phyloP scores from a whole-genome alignment of 1,140 invertebrate species.

The Geopemphigus sp. region DNA sequence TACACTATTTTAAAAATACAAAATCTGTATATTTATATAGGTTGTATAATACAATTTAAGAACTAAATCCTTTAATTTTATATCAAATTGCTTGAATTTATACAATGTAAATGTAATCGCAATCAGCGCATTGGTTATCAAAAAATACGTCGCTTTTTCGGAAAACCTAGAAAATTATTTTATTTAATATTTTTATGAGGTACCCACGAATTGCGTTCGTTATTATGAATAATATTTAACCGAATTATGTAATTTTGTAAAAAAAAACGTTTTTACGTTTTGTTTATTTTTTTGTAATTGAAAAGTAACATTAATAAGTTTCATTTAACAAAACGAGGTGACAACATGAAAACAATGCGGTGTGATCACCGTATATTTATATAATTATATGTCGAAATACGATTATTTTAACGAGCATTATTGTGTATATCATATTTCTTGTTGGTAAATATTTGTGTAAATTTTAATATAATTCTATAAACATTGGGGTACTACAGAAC shows the following conservation, averaged over 20 bases:
- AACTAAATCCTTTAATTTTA: too few species aligned
- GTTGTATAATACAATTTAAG: too few species aligned
- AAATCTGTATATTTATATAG: too few species aligned
- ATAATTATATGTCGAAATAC: neutral
- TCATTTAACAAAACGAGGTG: neutral
- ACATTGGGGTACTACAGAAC: too few species aligned
- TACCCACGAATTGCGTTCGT: too few species aligned
- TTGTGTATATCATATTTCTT: neutral
- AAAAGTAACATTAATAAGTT: constrained; percentile 2
- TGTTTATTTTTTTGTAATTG: neutral
- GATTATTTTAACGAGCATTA: constrained; percentile 1
- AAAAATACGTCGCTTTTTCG: neutral
- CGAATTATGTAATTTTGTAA: neutral
- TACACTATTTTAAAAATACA: too few species aligned
- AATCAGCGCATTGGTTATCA: neutral
- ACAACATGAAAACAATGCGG: neutral
- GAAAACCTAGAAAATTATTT: neutral
- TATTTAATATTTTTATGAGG: neutral
- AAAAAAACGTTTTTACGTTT: neutral
- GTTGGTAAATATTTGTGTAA: constrained; percentile 5
- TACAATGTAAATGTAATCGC: neutral
- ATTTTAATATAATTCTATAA: neutral
- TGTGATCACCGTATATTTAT: neutral
- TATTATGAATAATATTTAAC: neutral
- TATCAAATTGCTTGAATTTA: too few species aligned